Evolutionary conservation across 2,113 vertebrate genomes (phyloP).

Genomic region (Neodon shergylaensis): DNA sequence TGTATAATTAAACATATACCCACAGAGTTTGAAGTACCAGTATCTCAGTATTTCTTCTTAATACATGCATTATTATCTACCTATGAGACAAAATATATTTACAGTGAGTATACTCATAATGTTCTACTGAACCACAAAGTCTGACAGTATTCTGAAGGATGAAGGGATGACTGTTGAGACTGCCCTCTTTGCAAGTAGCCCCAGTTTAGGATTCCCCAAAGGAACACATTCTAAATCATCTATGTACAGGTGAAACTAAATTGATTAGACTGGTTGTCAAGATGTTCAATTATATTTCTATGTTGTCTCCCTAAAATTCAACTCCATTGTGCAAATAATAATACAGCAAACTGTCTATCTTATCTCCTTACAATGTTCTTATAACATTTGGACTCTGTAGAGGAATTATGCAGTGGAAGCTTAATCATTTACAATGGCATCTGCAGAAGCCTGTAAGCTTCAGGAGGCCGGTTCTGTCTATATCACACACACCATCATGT

Average conservation of each 20-base stretch:
- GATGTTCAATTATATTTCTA: not conserved
- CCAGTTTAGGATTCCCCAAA: not conserved
- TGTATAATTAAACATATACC: too few species aligned
- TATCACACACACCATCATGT: not conserved
- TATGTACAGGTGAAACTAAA: not conserved
- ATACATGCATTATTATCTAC: not conserved
- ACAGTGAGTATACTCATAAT: not conserved
- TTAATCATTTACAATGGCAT: not conserved
- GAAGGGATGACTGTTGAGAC: not conserved
- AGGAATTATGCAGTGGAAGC: not conserved
- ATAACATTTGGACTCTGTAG: not conserved
- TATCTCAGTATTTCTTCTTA: not conserved
- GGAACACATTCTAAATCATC: not conserved
- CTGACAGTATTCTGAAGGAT: not conserved
- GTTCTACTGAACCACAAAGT: not conserved
- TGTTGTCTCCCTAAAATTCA: not conserved
- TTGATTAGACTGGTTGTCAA: not conserved
- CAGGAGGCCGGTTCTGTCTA: not conserved
- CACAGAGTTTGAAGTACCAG: not conserved
- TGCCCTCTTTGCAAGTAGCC: not conserved
- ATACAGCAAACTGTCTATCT: not conserved
- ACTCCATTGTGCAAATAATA: not conserved
- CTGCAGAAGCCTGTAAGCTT: not conserved
- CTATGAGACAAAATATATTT: not conserved
- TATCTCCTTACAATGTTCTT: not conserved